Evolutionary conservation across 2,888 invertebrate genomes (phyloP), one percentile per base, ranked within the genome.

Genomic region (Morpho helenor): DNA sequence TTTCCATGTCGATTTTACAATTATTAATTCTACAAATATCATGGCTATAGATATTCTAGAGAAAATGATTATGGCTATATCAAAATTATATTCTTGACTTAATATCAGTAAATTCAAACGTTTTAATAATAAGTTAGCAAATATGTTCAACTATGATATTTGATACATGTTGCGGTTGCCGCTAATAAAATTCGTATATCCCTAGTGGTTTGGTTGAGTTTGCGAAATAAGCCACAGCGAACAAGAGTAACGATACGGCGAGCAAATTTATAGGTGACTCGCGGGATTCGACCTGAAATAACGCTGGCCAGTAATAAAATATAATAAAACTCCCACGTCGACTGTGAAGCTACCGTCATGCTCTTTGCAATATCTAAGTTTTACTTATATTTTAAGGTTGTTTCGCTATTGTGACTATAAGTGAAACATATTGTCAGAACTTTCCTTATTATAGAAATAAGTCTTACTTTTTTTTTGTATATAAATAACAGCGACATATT

Each of bases 211-310:
- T 66, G 72, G 70, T 74, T 67, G 75, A 76, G 79, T 80, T 79
- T 74, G 72, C 75, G 75, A 74, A 78, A 76, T 79, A 76, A 79
- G 77, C 75, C 76, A 68, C 76, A 68, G 74, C 79, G 81, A 84
- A 85, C 81, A 78, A 80, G 73, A 81, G 74, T 72, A 74, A 76
- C 71, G 76, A 76, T 77, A 75, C 78, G 71, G 72, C 73, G 65
- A 74, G 78, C 79, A 79, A 82, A 81, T 81, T 81, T 76, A 79
- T 81, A 78, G 77, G 72, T 75, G 76, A 73, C 80, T 80, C 80
- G 68, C 75, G 84, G 84, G 83, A 83, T 76, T 73, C 68, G 63
- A 58, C 59, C 60, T 51, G 61, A 56, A 55, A 52, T 65, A 61
- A 58, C 54, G 50, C 60, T 48, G 75, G 75, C 59, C 49, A 46